A percentile compares a stretch with the other conserved stretches of the same genome.
phyloP scores from a whole-genome alignment of 2,113 vertebrate species.

The Numenius arquata region DNA sequence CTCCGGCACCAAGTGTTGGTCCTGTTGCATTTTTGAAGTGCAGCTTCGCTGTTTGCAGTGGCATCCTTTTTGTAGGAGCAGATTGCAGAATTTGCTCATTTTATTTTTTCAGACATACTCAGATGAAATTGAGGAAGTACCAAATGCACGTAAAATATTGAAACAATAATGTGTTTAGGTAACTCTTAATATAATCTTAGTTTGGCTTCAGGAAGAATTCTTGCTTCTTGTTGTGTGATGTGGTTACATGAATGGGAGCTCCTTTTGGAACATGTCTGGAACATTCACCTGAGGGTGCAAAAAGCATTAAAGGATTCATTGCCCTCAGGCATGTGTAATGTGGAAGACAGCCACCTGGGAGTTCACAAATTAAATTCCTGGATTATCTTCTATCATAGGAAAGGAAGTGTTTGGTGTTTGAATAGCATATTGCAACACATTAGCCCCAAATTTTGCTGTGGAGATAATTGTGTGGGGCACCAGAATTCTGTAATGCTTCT shows the following conservation, averaged over 20 bases:
- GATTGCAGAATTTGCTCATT: background rate
- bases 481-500: background rate
- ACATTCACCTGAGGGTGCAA: background rate
- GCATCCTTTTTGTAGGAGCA: background rate
- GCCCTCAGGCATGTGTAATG: background rate
- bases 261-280: conserved; percentile 19
- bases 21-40: background rate
- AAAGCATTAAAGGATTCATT: background rate
- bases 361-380: conserved; percentile 19
- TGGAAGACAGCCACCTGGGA: conserved; percentile 2
- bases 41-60: background rate
- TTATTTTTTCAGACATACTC: background rate
- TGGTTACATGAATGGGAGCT: conserved; percentile 16
- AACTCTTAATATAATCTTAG: background rate
- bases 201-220: background rate
- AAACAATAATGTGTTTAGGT: background rate
- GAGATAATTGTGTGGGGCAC: background rate
- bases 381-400: conserved; percentile 16
- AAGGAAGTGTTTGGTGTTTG: conserved; percentile 13
- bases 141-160: background rate
- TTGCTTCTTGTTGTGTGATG: background rate
- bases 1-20: background rate
- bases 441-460: background rate
- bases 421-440: background rate
- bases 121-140: background rate